Evolutionary conservation across 2,797 vertebrate genomes (phyloP), one percentile per base, ranked within the genome.

Genomic region (Anguilla megastoma): DNA sequence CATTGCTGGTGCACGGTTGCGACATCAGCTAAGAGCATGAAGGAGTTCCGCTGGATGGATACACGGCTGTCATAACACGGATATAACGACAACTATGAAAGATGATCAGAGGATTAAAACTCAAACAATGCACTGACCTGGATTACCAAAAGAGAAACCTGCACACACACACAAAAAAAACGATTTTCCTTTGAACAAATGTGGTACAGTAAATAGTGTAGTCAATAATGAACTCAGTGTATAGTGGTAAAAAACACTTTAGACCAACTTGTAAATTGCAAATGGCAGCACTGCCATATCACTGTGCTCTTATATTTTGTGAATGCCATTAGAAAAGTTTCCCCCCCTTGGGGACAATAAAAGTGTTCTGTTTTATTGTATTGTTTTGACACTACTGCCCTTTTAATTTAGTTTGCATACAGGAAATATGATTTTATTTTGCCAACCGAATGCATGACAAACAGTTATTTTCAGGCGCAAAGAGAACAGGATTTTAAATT

Each of bases 141-240:
- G 95, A 95, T 95, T 93, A 95, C 93, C 93, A 90, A 92, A 91
- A 90, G 90, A 91, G 93, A 93, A 92, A 93, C 95, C 94, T 93
- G 94, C 93, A 69, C 94, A 94, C 94, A 95, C 95, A 95, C 94
- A 93, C 95, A 94, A 93, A 93, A 94, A 92, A 87, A 91, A 92
- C 89, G 94, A 93, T 93, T 84, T 52, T 27, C 21, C 58, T 3
- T 18, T 63, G 58, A 24, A 54, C 3, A 16, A 83, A 3, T 14
- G n/a, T 24, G 10, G 33, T 48, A 9, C 1, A 27, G 74, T 83
- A 83, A 83, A 83, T 83, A 1, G 48, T 16, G 50, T 21, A 76
- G 30, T 36, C 71, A 30, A 58, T 54, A 54, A 30, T n/a, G 24
- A 24, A 58, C 54, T 52, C 52, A 56, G 50, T 1, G 27, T 2